Evolutionary conservation across 2,113 vertebrate genomes (phyloP), one percentile per base, ranked within the genome.

Genomic region (Nettapus auritus): DNA sequence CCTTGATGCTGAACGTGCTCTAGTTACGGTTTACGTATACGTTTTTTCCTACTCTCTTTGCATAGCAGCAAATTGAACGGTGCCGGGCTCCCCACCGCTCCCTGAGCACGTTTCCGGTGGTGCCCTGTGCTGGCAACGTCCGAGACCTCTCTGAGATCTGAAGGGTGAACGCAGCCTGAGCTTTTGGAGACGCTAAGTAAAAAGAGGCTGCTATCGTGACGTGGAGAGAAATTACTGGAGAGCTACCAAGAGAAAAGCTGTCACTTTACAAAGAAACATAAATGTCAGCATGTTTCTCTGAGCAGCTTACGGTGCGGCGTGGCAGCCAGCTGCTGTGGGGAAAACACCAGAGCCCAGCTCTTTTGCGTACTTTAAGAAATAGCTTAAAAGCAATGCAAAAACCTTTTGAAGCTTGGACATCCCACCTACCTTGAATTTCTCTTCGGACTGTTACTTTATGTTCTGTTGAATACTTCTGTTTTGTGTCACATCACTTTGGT

Each of bases 51-150:
- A 1, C 23, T 84, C 55, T 84, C 46, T 48, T 48, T 48, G 46
- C 2, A 0, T 55, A 71, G n/a, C 42, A 74, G 55, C 50, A 80
- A 52, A 77, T 68, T 68, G 73, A 83, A 53, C 60, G n/a, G 59
- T 19, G 55, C 42, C 40, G 0, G 11, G 16, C 84, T 77, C 59
- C 40, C 22, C 64, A 12, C 25, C 28, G 13, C 38, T 82, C 22
- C 38, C 1, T 1, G 22, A 20, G 11, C 19, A 9, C 2, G 2
- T 50, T 75, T 44, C 29, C 48, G 36, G 38, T 31, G 34, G 82
- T 62, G 55, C 55, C 31, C 20, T 46, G 33, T 8, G 3, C 50
- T 3, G 0, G 66, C 4, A 1, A 15, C 2, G 1, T 25, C 60
- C 5, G 48, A 33, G 28, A 71, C 19, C 7, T 70, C 57, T 70